Base-by-base conservation (phyloP, 2,797 vertebrate species). In the Sus cebifrons region DNA sequence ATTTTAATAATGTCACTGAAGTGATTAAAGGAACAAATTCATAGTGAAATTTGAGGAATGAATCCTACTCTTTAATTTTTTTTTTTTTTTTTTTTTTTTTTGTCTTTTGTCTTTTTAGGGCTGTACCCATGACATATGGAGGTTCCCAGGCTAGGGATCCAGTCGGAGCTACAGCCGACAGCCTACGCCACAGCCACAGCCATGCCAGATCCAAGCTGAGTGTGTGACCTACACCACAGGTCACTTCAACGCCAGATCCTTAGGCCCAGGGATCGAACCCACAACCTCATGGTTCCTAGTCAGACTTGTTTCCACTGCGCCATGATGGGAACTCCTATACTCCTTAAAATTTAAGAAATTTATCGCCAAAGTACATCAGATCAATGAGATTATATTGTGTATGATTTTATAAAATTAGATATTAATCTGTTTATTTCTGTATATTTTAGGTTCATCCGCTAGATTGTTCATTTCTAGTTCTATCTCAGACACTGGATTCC, bases 11-110 rank as follows among this genome's bases (percentile, higher is more conserved):
- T 29, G 44, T 70, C 13, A 65, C 44, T 85, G 10, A 85, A 89
- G 23, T 62, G 13, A 71, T 65, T 86, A 62, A 96, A 86, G 27
- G 49, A 88, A 86, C 91, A 9, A 62, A 85, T 86, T 92, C 62
- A 83, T 40, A 86, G 12, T 96, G 88, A 91, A 7, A 9, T 94
- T 83, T 92, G 49, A 92, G n/a, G 12, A 83, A 36, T 87, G 16
- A 83, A 74, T 82, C 44, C 36, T 36, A 36, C 36, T 36, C 36
- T 36, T 36, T 36, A 36, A 36, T 36, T 36, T 36, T 36, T 36
- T 36, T 36, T 36, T 36, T 36, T 36, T 36, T 36, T 36, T 36
- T 36, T 36, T 36, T 36, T 36, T 36, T 36, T 36, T 36, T 36
- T 36, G 36, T 36, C 36, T 36, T 36, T 36, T 36, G 36, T 36